Evolutionary conservation across 2,113 vertebrate species (phyloP).

Genomic region (Planiliza haematocheilus): DNA sequence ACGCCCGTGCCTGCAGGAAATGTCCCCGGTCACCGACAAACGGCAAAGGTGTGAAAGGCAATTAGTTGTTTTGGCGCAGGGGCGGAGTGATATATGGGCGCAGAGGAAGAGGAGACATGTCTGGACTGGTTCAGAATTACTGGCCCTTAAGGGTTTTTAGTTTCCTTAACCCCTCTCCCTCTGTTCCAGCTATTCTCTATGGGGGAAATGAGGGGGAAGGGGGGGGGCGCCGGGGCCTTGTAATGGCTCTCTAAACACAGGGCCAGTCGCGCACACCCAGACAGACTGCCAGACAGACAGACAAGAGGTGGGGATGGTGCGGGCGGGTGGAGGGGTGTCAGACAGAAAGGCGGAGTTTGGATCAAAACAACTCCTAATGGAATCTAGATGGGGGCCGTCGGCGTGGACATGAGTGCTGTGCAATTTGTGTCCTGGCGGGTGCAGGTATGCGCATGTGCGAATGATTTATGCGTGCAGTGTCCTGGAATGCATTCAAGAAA

Average conservation of each 20-base stretch:
- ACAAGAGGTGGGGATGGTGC: conserved; percentile 28
- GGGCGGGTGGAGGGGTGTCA: too few relatives aligned
- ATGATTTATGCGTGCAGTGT: conserved; percentile 34
- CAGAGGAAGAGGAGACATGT: conserved; percentile 69
- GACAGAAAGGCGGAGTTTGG: conserved; percentile 47
- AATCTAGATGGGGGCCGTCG: conserved; percentile 27
- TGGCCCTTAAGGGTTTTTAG: conserved; percentile 65
- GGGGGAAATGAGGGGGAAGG: conserved; percentile 3
- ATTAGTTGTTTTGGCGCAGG: conserved; percentile 73
- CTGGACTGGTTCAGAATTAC: conserved; percentile 69
- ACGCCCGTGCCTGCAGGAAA: conserved; percentile 50
- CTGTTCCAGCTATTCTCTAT: conserved; percentile 48
- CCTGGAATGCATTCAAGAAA: conserved; percentile 62
- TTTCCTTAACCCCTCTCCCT: conserved; percentile 62
- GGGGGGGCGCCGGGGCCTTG: not conserved
- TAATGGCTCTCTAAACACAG: conserved; percentile 55
- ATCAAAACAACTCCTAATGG: conserved; percentile 54
- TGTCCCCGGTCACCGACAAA: conserved; percentile 59
- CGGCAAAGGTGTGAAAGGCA: conserved; percentile 82
- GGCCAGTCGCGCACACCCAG: conserved; percentile 32
- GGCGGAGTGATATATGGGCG: conserved; percentile 57
- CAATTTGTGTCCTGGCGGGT: not conserved
- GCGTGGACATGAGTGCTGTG: not conserved
- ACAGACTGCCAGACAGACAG: conserved; percentile 50
- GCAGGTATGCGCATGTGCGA: conserved; percentile 10